Evolutionary conservation across 2,113 vertebrate species (phyloP), one percentile per base, ranked within the genome.

Genomic region (Diphyllodes magnificus): DNA sequence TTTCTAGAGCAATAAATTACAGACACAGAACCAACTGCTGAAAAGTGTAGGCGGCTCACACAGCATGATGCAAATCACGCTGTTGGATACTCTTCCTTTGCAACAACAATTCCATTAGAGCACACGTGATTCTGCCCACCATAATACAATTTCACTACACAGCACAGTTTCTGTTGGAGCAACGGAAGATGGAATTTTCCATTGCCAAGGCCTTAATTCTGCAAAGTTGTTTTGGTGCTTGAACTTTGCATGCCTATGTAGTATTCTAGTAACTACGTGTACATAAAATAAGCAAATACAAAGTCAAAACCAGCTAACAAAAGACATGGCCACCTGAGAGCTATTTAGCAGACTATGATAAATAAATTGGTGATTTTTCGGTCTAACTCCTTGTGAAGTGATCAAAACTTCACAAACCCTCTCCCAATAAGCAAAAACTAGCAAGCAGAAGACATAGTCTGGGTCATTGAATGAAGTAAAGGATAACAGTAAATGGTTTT

Each of bases 1-100:
- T 94, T 97, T 97, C 95, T 97, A 94, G 93, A 97, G 96, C 93
- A 97, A 97, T 96, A 97, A 97, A 97, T 95, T 97, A 95, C 96
- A 97, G 78, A 87, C 87, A 94, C 77, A 95, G 92, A 96, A 68
- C 68, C 90, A 87, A 92, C 90, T 86, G 93, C 95, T 97, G 95
- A 94, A 95, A 96, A 96, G 89, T 80, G 96, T 96, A 94, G 97
- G 97, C 60, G 18, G 93, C 91, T 92, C 88, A 54, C 94, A 81
- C 96, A 97, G 97, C 94, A 28, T 92, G 96, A 93, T 82, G 80
- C 84, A 91, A 97, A 88, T 95, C 94, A 93, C 90, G 13, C 86
- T 54, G 90, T 70, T 84, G 92, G 95, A 87, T 73, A 44, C 50
- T 76, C 86, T 75, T 87, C 88, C 91, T 93, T 86, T 81, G 93